Conservation (phyloP, 2,797 vertebrate species). For the Pterois miles region DNA sequence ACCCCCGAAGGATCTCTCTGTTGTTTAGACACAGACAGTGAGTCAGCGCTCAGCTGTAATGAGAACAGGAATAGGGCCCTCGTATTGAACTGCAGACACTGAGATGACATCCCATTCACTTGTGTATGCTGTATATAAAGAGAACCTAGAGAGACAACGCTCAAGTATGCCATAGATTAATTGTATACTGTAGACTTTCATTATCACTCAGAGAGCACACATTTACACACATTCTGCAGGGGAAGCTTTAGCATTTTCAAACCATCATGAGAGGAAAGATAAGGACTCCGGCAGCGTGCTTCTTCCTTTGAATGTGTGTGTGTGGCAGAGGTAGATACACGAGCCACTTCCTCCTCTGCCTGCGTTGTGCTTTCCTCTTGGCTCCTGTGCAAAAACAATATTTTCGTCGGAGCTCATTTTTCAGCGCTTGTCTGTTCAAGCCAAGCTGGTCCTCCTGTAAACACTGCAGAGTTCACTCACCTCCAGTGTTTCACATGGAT, state of each 20-base stretch:
- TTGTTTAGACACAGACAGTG: conserved; percentile 54
- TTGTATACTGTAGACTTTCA: conserved; percentile 3
- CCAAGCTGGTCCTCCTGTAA: conserved; percentile 32
- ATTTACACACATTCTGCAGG: not conserved
- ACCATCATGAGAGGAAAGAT: conserved; percentile 55
- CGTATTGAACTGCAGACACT: not conserved
- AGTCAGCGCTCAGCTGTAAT: conserved; percentile 60
- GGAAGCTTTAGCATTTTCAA: conserved; percentile 28
- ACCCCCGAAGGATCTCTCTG: conserved; percentile 38
- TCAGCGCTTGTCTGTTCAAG: conserved; percentile 43
- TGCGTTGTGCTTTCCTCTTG: conserved; percentile 56
- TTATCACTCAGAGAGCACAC: conserved; percentile 6
- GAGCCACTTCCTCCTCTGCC: conserved; percentile 54
- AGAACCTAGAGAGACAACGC: not conserved
- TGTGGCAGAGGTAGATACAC: conserved; percentile 49
- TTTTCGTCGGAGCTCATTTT: conserved; percentile 53
- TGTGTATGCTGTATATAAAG: not conserved
- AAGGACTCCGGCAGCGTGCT: conserved; percentile 41
- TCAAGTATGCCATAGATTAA: not conserved
- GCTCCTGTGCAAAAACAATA: conserved; percentile 60
- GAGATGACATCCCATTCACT: conserved; percentile 16
- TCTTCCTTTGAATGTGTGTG: conserved; percentile 35
- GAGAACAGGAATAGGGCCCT: conserved; percentile 34
- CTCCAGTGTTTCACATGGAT: conserved; percentile 14
- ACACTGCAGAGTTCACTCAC: conserved; percentile 42